Evolutionary conservation across 2,888 invertebrate species (phyloP).

Genomic region (Drosophila merina): DNA sequence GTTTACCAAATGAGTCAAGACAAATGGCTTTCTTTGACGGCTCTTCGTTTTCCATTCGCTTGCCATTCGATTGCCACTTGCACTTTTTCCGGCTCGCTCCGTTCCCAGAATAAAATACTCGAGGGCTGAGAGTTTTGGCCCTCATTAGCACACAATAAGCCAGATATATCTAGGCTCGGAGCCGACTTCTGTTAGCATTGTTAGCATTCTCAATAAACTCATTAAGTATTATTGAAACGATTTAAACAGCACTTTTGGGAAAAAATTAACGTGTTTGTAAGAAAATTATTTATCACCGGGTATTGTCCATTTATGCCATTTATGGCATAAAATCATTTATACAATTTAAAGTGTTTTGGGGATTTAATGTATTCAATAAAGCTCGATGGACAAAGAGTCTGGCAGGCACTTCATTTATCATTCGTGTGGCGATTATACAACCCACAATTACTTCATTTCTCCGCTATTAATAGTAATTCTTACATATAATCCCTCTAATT

Average conservation of each 20-base stretch:
- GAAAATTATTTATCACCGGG: constrained; percentile 20
- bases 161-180: constrained; percentile 18
- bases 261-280: constrained; percentile 29
- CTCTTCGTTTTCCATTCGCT: neutral
- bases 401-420: constrained; percentile 9
- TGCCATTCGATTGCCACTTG: constrained; percentile 11
- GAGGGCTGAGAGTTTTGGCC: constrained; percentile 59
- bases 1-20: constrained; percentile 56
- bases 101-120: constrained; percentile 13
- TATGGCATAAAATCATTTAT: constrained; percentile 2
- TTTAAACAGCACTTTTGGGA: constrained; percentile 27
- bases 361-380: neutral
- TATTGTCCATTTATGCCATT: neutral
- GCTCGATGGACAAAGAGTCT: neutral
- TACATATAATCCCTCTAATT: constrained; percentile 19
- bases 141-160: constrained; percentile 76
- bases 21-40: constrained; percentile 2
- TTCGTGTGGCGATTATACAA: constrained; percentile 24
- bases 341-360: neutral
- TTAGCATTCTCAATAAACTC: constrained; percentile 53
- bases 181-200: constrained; percentile 41
- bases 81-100: constrained; percentile 16
- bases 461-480: constrained; percentile 21
- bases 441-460: constrained; percentile 40
- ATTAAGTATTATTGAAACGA: constrained; percentile 40